Evolutionary conservation across 2,113 vertebrate species (phyloP).

Genomic region (Cinclus mexicanus): DNA sequence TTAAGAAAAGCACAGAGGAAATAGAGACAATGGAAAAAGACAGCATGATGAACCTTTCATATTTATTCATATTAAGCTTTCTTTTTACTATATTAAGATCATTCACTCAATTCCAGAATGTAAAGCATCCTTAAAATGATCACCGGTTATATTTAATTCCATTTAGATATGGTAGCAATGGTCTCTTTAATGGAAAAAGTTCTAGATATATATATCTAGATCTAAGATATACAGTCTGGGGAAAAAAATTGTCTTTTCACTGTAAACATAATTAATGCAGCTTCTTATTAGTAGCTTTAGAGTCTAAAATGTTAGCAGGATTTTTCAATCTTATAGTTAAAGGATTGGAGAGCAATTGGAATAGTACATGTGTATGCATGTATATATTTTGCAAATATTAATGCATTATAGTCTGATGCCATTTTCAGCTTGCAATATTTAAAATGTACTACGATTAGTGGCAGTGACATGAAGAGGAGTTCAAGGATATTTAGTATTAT

Average conservation of each 20-base stretch:
- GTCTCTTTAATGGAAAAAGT: not conserved
- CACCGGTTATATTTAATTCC: not conserved
- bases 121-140: not conserved
- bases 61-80: not conserved
- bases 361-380: rapidly evolving
- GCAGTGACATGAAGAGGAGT: not conserved
- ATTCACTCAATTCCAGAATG: not conserved
- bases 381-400: not conserved
- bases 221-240: not conserved
- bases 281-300: not conserved
- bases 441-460: not conserved
- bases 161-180: not conserved
- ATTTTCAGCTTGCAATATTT: not conserved
- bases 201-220: too few species aligned
- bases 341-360: not conserved
- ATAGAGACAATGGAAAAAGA: not conserved
- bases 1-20: not conserved
- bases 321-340: not conserved
- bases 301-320: not conserved
- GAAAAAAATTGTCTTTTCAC: not conserved
- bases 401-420: not conserved
- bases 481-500: not conserved
- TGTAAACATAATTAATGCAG: not conserved
- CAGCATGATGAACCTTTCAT: not conserved
- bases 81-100: not conserved